These are phyloP conservation scores for Ips typographus DNA, from an alignment of 1,140 invertebrate species.

Conservation along the genomic window DNA sequence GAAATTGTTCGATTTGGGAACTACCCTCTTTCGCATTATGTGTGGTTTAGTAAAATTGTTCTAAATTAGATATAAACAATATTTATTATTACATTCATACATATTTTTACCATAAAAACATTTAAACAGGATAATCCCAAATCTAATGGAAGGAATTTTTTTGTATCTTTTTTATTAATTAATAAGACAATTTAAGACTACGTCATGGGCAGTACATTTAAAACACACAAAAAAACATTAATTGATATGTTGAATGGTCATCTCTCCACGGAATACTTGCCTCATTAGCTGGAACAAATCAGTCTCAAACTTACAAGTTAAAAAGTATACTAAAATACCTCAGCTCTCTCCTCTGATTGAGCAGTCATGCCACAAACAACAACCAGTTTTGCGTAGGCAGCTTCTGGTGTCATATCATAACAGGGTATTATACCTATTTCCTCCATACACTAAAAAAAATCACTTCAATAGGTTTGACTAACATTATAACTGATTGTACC, in stretches of 20 bases:
- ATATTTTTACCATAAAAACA: too few relatives aligned
- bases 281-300: slow-evolving; percentile 69
- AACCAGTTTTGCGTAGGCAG: slow-evolving; percentile 86
- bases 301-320: neutral
- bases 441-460: slow-evolving; percentile 38
- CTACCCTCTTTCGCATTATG: too few relatives aligned
- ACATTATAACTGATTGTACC: slow-evolving; percentile 52
- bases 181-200: too few relatives aligned
- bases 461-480: neutral
- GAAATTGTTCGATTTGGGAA: too few relatives aligned
- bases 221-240: too few relatives aligned
- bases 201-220: too few relatives aligned
- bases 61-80: too few relatives aligned
- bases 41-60: too few relatives aligned
- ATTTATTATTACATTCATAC: too few relatives aligned
- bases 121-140: too few relatives aligned
- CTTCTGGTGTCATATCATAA: slow-evolving; percentile 94
- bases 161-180: too few relatives aligned
- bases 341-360: slow-evolving; percentile 29
- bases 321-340: slow-evolving; percentile 25
- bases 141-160: too few relatives aligned
- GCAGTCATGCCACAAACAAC: slow-evolving; percentile 69
- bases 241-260: slow-evolving; percentile 51
- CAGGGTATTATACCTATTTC: slow-evolving; percentile 81
- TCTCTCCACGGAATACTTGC: slow-evolving; percentile 72